Base-by-base conservation (phyloP, 2,797 vertebrate genomes). In the Trematomus bernacchii region DNA sequence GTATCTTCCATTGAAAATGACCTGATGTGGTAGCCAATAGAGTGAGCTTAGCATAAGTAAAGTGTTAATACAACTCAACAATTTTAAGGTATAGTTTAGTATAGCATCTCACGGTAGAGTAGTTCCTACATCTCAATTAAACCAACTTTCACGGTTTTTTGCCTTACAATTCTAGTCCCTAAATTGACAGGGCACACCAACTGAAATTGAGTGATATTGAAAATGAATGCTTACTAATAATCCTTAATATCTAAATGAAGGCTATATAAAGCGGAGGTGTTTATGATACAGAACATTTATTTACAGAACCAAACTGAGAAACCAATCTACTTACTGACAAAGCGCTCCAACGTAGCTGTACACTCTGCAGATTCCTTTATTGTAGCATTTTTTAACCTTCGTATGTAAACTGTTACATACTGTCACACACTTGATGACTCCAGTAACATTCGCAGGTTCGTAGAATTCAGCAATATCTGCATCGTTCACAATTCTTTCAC, bases 281-380 rank as follows among this genome's bases (percentile, higher is more conserved):
- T 57, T 7, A 37, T 57, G 18, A 57, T 16, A 57, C 16, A 57
- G 7, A 4, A 53, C 23, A 53, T 3, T 4, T 30, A 14, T 54
- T 54, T 16, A 43, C 23, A 60, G 7, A 12, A 15, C 13, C 3
- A 12, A 19, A 14, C 2, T 16, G 12, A 53, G n/a, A 44, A 15
- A 19, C 27, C 43, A 16, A 0, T 46, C 2, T 30, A 78, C 83
- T 21, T 72, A 86, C 85, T 64, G 0, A 79, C 85, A 87, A 53
- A 37, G 0, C n/a, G 62, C n/a, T 57, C 76, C 81, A 13, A 0
- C 13, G 42, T 12, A 18, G 5, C 0, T 66, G 58, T 53, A 78
- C 4, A 81, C 40, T 11, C 6, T 55, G 61, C 84, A 86, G 1
- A 0, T 1, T 62, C 81, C 84, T 0, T 59, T 8, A 30, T 70